Evolutionary conservation across 2,113 vertebrate genomes (phyloP).

Genomic region (Dicrurus megarhynchus): DNA sequence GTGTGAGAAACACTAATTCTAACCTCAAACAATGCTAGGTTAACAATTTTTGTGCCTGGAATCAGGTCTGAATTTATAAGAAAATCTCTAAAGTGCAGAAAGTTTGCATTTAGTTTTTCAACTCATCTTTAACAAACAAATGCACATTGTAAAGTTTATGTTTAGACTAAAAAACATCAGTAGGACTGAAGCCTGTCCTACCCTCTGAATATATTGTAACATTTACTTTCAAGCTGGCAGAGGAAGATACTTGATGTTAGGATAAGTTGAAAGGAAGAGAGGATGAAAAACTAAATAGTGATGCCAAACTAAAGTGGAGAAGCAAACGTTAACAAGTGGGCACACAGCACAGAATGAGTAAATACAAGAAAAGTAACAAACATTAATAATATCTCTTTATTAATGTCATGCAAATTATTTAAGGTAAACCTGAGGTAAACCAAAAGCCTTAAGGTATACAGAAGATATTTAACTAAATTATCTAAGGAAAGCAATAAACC

Average conservation of each 20-base stretch:
- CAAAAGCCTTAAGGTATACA: background rate
- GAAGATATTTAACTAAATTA: background rate
- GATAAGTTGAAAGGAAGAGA: background rate
- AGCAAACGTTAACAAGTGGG: background rate
- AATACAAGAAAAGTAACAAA: background rate
- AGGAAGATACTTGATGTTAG: background rate
- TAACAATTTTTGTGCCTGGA: background rate
- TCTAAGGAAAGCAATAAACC: background rate
- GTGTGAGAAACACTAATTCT: background rate
- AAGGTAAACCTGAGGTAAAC: background rate
- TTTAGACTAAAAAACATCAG: background rate
- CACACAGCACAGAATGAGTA: background rate
- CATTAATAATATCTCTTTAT: background rate
- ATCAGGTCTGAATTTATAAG: background rate
- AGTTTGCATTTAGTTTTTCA: background rate
- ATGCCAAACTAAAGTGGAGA: background rate
- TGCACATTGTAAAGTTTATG: background rate
- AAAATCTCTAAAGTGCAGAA: background rate
- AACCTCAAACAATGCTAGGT: background rate
- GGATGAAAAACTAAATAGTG: background rate
- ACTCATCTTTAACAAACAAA: background rate
- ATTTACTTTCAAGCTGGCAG: background rate
- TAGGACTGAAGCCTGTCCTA: background rate
- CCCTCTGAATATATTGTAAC: background rate
- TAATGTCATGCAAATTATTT: background rate